phyloP scores from a whole-genome alignment of 2,113 vertebrate genomes.

The Fulmarus glacialis region DNA sequence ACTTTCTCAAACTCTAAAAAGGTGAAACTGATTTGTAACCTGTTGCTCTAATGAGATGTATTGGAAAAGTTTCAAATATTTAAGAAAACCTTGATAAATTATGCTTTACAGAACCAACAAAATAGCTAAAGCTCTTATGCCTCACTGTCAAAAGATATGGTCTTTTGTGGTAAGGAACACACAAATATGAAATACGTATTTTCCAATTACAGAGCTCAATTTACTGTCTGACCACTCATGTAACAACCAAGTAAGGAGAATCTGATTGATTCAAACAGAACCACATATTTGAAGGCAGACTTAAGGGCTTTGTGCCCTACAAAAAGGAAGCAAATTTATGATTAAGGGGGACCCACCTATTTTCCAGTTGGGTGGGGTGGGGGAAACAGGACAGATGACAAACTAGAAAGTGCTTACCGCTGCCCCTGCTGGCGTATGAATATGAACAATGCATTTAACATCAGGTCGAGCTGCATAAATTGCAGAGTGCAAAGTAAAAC shows the following conservation, averaged over 20 bases:
- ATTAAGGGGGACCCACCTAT: neutral
- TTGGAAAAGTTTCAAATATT: neutral
- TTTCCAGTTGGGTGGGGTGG: neutral
- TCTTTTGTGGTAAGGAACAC: neutral
- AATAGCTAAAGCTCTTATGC: neutral
- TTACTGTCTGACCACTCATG: neutral
- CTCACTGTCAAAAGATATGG: neutral
- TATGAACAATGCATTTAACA: conserved; percentile 89
- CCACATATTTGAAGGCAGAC: neutral
- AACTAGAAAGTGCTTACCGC: conserved; percentile 78
- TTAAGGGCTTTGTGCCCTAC: neutral
- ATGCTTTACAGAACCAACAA: neutral
- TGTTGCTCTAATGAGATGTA: neutral
- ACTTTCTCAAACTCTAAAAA: neutral
- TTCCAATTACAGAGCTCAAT: neutral
- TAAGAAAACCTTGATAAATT: neutral
- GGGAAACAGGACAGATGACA: neutral
- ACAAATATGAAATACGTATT: neutral
- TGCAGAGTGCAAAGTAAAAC: conserved; percentile 91
- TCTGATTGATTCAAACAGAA: neutral
- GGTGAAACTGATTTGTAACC: neutral
- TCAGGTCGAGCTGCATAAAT: conserved; percentile 91
- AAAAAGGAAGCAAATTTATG: neutral
- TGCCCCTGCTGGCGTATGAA: conserved; percentile 91
- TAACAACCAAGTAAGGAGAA: neutral